phyloP scores from a whole-genome alignment of 2,888 invertebrate genomes.

The Drosophila peninsularis region DNA sequence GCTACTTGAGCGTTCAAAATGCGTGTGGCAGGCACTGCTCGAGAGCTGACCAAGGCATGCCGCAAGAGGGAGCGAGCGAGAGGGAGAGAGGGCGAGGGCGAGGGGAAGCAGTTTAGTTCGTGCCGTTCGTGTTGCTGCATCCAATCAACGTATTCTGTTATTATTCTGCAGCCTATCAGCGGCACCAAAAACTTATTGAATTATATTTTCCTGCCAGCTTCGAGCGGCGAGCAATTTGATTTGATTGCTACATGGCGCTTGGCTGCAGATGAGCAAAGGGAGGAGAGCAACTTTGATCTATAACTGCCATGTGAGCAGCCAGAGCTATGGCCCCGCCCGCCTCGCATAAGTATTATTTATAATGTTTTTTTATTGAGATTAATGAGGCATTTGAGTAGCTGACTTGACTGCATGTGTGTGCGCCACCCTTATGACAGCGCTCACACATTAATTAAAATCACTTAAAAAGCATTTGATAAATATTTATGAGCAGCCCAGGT shows the following conservation, averaged over 20 bases:
- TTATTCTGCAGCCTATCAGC: slow-evolving; percentile 69
- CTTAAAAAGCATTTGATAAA: slow-evolving; percentile 53
- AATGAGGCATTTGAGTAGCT: slow-evolving; percentile 62
- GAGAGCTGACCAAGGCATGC: slow-evolving; percentile 28
- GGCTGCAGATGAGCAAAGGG: not conserved
- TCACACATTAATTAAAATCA: slow-evolving; percentile 65
- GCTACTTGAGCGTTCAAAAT: slow-evolving; percentile 62
- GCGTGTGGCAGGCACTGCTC: slow-evolving; percentile 70
- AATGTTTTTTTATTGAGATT: slow-evolving; percentile 68
- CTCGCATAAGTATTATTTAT: slow-evolving; percentile 49
- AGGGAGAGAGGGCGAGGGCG: not conserved
- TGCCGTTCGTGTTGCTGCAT: slow-evolving; percentile 47
- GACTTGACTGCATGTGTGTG: slow-evolving; percentile 8
- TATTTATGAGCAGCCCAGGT: slow-evolving; percentile 17
- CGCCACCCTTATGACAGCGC: slow-evolving; percentile 34
- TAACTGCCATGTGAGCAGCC: not conserved
- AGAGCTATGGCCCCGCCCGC: not conserved
- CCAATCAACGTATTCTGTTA: slow-evolving; percentile 60
- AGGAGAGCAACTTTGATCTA: slow-evolving; percentile 13
- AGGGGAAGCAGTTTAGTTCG: slow-evolving; percentile 20
- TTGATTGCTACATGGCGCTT: slow-evolving; percentile 58
- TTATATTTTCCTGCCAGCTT: slow-evolving; percentile 57
- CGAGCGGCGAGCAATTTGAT: slow-evolving; percentile 55
- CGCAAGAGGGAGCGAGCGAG: not conserved
- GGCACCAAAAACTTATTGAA: slow-evolving; percentile 63